Evolutionary conservation across 2,888 invertebrate genomes (phyloP), one percentile per base, ranked within the genome.

Genomic region (Spisula subtruncata): DNA sequence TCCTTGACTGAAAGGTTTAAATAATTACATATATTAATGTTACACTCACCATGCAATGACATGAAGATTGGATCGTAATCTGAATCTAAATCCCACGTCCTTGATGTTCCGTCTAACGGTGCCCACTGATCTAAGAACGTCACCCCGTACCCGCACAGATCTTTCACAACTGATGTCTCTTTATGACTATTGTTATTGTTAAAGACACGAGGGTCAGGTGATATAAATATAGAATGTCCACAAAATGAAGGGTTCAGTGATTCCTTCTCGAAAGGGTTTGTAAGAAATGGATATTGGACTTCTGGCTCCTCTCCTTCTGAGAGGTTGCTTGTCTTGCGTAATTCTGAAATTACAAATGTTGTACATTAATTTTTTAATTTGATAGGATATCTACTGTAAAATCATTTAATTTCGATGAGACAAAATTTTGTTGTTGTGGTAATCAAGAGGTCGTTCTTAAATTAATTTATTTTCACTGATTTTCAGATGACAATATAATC

Each of bases 131-230:
- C 94, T 81, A 95, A 85, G 90, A 96, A 95, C 29, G 93, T 91
- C 48, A 95, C 95, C 25, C 94, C 94, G 86, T 95, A 95, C 41
- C 93, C 93, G 90, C 93, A 94, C 41, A 95, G 88, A 56, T 95
- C 94, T 75, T 93, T 89, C 12, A 93, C 54, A 20, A 94, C 85
- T 41, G 86, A 90, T 18, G 88, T 85, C 82, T 85, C 90, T 82
- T 93, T 91, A 32, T 88, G 86, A 84, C 92, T 92, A 54, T 92
- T 93, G 85, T 94, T 94, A 85, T 95, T 95, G 87, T 93, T 94
- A 83, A 94, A 85, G 25, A 91, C 93, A 85, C 85, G 89, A n/a
- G 90, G 85, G 87, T 93, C 92, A 82, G 93, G 92, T 51, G 92
- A 91, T 71, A 93, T 81, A 86, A 94, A 95, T 54, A 94, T 93